These are phyloP conservation scores for Neomicropteryx cornuta DNA, from an alignment of 1,140 invertebrate species.

Conservation along the genomic window DNA sequence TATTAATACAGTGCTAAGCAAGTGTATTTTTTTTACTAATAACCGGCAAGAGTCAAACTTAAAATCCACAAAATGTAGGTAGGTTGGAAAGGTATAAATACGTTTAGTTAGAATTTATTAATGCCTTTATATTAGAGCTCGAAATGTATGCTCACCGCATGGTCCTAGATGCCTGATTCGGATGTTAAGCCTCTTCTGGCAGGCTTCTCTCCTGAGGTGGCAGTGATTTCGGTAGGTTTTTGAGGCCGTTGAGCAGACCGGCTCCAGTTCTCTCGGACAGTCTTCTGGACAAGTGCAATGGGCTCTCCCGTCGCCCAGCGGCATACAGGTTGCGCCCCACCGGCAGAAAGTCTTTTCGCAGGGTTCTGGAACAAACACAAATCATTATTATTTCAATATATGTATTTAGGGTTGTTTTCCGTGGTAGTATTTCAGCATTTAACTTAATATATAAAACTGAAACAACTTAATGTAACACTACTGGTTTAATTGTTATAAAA, in stretches of 20 bases:
- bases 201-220: conserved; percentile 60
- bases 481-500: too few species aligned
- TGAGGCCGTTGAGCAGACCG: conserved; percentile 72
- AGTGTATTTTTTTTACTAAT: too few species aligned
- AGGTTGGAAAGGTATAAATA: too few species aligned
- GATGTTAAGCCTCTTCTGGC: conserved; percentile 57
- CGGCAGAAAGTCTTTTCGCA: conserved; percentile 74
- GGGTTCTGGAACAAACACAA: conserved; percentile 48
- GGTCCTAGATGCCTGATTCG: conserved; percentile 62
- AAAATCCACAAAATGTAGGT: too few species aligned
- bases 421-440: not conserved
- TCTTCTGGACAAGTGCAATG: conserved; percentile 57
- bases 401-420: not conserved
- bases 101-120: too few species aligned
- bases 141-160: conserved; percentile 55
- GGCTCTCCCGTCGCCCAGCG: conserved; percentile 54
- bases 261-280: conserved; percentile 43
- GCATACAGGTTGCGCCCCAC: conserved; percentile 64
- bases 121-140: too few species aligned
- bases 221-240: conserved; percentile 74
- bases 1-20: too few species aligned
- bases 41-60: too few species aligned
- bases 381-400: too few species aligned
- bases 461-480: too few species aligned
- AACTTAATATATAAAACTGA: not conserved